Evolutionary conservation across 2,797 vertebrate species (phyloP), one percentile per base, ranked within the genome.

Genomic region (Tragopan temminckii): DNA sequence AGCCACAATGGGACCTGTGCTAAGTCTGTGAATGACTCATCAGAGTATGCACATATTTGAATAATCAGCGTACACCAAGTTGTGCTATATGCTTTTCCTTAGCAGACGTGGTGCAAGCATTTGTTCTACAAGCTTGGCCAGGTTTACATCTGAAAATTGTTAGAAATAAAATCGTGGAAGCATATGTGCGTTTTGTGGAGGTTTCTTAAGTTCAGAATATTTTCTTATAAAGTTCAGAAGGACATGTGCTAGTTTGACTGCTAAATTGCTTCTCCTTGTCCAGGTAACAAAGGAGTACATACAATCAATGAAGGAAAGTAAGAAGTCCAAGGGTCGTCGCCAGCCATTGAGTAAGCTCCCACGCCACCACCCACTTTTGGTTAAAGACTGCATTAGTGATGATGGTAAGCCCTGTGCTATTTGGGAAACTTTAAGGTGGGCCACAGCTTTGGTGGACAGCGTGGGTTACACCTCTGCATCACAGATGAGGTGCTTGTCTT

Each of bases 361-460:
- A 1, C 98, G 98, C 20, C 98, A 99, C 80, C 99, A 99, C 93
- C 99, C 99, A 0, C 98, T 99, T 2, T 90, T 98, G 82, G 93
- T 99, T 95, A 98, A 98, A 94, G 99, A 99, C 64, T 97, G 97
- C 29, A 78, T 98, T 94, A 99, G 98, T 61, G 99, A 99, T n/a
- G 98, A 99, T 9, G 99, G 99, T 99, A 84, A 97, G 45, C 94
- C 16, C 58, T 38, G 15, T 11, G 8, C n/a, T 31, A 35, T 45
- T 36, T 13, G 45, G 31, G 77, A 31, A 55, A 17, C 43, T 61
- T 3, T 25, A 55, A 27, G 21, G 23, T 20, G 42, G 29, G 11
- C 57, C 48, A 78, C 21, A 11, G 59, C 40, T 63, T 53, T 36
- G 40, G 17, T 52, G 35, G 38, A 5, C 46, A 31, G 27, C 6